Conservation (phyloP, 2,797 vertebrate genomes). For the Diplodus sargus region DNA sequence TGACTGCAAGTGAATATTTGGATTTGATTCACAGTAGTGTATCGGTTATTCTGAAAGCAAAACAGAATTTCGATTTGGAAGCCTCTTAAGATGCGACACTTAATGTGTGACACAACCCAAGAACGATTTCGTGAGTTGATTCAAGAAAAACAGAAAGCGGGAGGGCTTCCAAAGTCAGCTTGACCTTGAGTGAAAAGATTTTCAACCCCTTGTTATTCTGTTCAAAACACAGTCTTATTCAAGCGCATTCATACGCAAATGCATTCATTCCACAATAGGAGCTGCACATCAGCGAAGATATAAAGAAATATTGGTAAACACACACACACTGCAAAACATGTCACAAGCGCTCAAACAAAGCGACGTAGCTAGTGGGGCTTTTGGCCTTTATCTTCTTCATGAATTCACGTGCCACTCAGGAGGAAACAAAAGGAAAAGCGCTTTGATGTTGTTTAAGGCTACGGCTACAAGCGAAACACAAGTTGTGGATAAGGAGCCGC, state of each 20-base stretch:
- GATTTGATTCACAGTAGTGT: not conserved
- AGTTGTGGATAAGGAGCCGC: constrained; percentile 47
- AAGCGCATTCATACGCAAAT: constrained; percentile 59
- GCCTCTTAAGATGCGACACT: not conserved
- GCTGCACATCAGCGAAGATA: constrained; percentile 40
- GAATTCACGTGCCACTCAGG: constrained; percentile 65
- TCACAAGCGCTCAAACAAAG: constrained; percentile 64
- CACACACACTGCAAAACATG: constrained; percentile 55
- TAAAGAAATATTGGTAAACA: constrained; percentile 64
- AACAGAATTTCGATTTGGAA: not conserved
- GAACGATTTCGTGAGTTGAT: constrained; percentile 1
- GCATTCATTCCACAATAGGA: constrained; percentile 48
- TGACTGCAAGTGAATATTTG: not conserved
- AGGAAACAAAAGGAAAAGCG: constrained; percentile 42
- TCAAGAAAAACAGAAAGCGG: constrained; percentile 33
- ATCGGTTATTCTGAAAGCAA: not conserved
- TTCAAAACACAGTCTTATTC: constrained; percentile 44
- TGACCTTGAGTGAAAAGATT: constrained; percentile 32
- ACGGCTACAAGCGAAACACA: constrained; percentile 40
- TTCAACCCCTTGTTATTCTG: not conserved
- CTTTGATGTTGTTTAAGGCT: constrained; percentile 58
- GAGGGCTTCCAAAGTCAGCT: constrained; percentile 22
- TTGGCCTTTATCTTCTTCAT: constrained; percentile 68
- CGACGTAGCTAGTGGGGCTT: constrained; percentile 48
- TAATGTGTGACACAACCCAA: not conserved